Evolutionary conservation across 2,888 invertebrate species (phyloP), one percentile per base, ranked within the genome.

Genomic region (Meteorus colon): DNA sequence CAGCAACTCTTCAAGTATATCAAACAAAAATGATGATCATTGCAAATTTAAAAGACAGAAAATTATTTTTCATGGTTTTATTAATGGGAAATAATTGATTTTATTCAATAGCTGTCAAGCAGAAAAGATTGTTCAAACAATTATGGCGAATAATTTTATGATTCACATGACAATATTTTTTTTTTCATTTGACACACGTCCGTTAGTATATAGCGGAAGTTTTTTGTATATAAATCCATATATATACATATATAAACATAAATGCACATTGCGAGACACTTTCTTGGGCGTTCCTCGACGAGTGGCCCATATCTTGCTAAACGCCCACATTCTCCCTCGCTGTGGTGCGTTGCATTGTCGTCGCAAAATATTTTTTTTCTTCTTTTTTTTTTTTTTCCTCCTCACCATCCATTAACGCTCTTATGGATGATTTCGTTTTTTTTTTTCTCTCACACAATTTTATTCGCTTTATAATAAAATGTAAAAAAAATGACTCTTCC

Each of bases 241-340:
- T 24, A 24, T 34, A 6, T 73, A 51, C 34, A 51, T 63, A 48
- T 55, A 19, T 55, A 8, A n/a, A 19, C 19, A 19, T 55, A 19
- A n/a, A 19, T 55, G 55, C 37, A 51, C 63, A 74, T 75, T 76
- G 55, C 74, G 75, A 75, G 78, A 78, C 74, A 79, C 76, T 77
- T 80, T 81, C 80, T 78, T 79, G 81, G 78, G 78, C 80, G 82
- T 77, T 75, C 55, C 55, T n/a, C 31, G 34, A 31, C 78, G 82
- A 81, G 83, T 87, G 87, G 86, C 86, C 85, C 87, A 86, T 86
- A 87, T 87, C 87, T 84, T 51, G 79, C 77, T 74, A 41, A 70
- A 75, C 86, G 87, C 87, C 87, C 87, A 88, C 87, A 87, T 87
- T 81, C 81, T 78, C 76, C 79, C 72, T 78, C 76, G 76, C 77